These are phyloP conservation scores for Paracanthobrama guichenoti DNA, from an alignment of 2,113 vertebrate species.

Conservation along the genomic window DNA sequence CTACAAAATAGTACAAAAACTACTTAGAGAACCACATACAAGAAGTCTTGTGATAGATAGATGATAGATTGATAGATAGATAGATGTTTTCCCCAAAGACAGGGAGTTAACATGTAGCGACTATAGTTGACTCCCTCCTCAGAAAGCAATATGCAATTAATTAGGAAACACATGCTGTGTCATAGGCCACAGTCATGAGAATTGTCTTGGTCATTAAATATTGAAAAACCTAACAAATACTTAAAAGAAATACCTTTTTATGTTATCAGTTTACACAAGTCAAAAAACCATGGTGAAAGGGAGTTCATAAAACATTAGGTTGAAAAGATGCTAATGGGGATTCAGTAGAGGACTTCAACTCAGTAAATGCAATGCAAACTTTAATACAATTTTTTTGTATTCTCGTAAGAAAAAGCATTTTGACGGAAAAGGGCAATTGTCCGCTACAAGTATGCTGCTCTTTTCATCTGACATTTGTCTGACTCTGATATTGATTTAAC, in stretches of 20 bases:
- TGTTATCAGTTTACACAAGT: background rate
- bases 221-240: background rate
- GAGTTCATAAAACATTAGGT: background rate
- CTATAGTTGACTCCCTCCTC: slow-evolving; percentile 1
- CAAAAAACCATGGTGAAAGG: background rate
- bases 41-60: too few relatives aligned
- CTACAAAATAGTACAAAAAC: background rate
- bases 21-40: background rate
- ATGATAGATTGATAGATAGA: too few relatives aligned
- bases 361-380: background rate
- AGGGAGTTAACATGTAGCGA: slow-evolving; percentile 11
- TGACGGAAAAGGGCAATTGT: slow-evolving; percentile 9
- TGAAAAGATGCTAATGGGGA: background rate
- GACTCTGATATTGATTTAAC: slow-evolving; percentile 14
- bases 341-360: background rate
- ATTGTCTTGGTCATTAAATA: background rate
- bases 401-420: background rate
- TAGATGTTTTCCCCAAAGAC: background rate
- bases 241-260: background rate
- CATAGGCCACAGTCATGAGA: slow-evolving; percentile 11
- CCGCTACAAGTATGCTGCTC: background rate
- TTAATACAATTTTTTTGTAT: background rate
- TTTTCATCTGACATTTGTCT: slow-evolving; percentile 27
- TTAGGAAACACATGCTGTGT: slow-evolving; percentile 25
- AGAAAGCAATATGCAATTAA: slow-evolving; percentile 29